Conservation (phyloP, 2,888 invertebrate genomes). For the Ferdinandea cuprea region DNA sequence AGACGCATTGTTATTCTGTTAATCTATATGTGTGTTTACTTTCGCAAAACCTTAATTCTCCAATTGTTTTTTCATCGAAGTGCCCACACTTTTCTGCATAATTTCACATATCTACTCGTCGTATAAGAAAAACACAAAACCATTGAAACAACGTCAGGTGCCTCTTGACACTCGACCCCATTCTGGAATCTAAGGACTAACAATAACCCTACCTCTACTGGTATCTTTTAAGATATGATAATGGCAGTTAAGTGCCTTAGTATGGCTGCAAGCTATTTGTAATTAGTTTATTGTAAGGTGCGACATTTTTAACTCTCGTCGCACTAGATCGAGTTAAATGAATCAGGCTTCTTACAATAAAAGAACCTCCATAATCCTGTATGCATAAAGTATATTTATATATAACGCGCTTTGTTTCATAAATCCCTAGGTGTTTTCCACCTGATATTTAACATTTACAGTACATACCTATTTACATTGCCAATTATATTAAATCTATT, state of each 20-base stretch:
- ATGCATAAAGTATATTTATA: background rate
- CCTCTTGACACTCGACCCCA: background rate
- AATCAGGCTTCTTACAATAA: constrained; percentile 4
- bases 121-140: too few relatives aligned
- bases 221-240: constrained; percentile 1
- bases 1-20: too few relatives aligned
- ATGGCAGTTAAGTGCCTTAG: constrained; percentile 2
- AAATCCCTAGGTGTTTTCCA: background rate
- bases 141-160: too few relatives aligned
- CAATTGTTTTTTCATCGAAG: background rate
- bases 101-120: background rate
- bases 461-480: background rate
- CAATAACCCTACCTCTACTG: too few relatives aligned
- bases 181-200: background rate
- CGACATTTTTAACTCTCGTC: constrained; percentile 3
- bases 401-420: background rate
- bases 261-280: constrained; percentile 11
- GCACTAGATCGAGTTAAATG: constrained; percentile 4
- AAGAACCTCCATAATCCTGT: constrained; percentile 2
- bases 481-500: background rate
- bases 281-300: constrained; percentile 28
- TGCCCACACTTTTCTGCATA: background rate
- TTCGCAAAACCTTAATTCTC: background rate
- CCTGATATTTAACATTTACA: background rate
- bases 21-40: background rate